These are phyloP conservation scores for Drosophila triauraria DNA, from an alignment of 1,140 invertebrate species.

Conservation along the genomic window DNA sequence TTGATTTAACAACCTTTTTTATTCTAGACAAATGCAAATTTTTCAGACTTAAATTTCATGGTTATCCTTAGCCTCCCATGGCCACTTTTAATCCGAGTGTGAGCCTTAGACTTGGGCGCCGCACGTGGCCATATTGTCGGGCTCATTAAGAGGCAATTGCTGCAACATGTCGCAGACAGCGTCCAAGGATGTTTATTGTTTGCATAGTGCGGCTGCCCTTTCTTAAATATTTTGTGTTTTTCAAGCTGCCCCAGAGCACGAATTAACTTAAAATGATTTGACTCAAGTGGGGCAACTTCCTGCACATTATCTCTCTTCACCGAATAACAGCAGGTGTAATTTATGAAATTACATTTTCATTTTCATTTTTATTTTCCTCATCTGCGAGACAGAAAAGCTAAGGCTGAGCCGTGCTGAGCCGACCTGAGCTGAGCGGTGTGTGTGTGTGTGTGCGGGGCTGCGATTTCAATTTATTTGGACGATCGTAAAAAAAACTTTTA, in stretches of 20 bases:
- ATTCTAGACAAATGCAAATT: not conserved
- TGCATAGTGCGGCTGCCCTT: slow-evolving; percentile 17
- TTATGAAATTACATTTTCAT: slow-evolving; percentile 74
- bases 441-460: slow-evolving; percentile 13
- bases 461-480: slow-evolving; percentile 76
- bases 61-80: not conserved
- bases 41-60: not conserved
- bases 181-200: slow-evolving; percentile 29
- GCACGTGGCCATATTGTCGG: slow-evolving; percentile 63
- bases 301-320: not conserved
- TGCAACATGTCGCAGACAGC: slow-evolving; percentile 63
- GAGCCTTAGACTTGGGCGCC: slow-evolving; percentile 16
- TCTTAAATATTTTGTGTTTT: slow-evolving; percentile 18
- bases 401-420: slow-evolving; percentile 12
- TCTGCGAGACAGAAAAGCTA: slow-evolving; percentile 34
- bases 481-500: slow-evolving; percentile 65
- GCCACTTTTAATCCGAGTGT: slow-evolving; percentile 10
- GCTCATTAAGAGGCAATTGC: slow-evolving; percentile 61
- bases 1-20: not conserved
- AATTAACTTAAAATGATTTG: slow-evolving; percentile 54
- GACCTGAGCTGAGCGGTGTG: slow-evolving; percentile 8
- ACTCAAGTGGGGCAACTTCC: slow-evolving; percentile 33
- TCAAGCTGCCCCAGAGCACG: slow-evolving; percentile 65
- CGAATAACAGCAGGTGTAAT: slow-evolving; percentile 63
- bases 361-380: slow-evolving; percentile 53